Evolutionary conservation across 2,113 vertebrate genomes (phyloP).

Genomic region (Oreochromis spilurus): DNA sequence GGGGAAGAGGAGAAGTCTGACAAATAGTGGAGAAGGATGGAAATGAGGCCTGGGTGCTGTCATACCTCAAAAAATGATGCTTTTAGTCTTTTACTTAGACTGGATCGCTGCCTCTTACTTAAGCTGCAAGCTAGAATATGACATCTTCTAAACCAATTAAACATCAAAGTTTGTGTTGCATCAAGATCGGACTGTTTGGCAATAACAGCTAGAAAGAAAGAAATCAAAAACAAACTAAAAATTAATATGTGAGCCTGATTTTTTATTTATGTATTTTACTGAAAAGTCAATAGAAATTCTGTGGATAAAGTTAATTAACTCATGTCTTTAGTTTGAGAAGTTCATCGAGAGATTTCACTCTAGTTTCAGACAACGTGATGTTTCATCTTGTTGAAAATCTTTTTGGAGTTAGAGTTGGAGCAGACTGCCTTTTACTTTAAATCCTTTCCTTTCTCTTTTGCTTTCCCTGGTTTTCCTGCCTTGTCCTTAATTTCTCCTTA

Average conservation of each 20-base stretch:
- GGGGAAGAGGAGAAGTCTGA: conserved; percentile 51
- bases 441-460: background rate
- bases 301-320: conserved; percentile 23
- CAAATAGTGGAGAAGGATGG: conserved; percentile 49
- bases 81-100: conserved; percentile 38
- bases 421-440: background rate
- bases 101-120: conserved; percentile 35
- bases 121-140: conserved; percentile 18
- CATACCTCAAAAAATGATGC: conserved; percentile 56
- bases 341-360: background rate
- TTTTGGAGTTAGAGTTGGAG: background rate
- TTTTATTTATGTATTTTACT: background rate
- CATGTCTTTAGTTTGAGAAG: background rate
- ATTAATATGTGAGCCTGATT: background rate
- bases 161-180: conserved; percentile 40
- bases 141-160: conserved; percentile 63
- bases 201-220: background rate
- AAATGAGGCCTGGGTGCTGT: conserved; percentile 60
- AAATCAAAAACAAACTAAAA: conserved; percentile 8
- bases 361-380: background rate
- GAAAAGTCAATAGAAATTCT: background rate
- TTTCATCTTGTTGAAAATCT: background rate
- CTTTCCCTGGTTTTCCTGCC: background rate
- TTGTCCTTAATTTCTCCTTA: background rate
- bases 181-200: conserved; percentile 30